Conservation (phyloP, 2,797 vertebrate genomes). For the Coendou prehensilis region DNA sequence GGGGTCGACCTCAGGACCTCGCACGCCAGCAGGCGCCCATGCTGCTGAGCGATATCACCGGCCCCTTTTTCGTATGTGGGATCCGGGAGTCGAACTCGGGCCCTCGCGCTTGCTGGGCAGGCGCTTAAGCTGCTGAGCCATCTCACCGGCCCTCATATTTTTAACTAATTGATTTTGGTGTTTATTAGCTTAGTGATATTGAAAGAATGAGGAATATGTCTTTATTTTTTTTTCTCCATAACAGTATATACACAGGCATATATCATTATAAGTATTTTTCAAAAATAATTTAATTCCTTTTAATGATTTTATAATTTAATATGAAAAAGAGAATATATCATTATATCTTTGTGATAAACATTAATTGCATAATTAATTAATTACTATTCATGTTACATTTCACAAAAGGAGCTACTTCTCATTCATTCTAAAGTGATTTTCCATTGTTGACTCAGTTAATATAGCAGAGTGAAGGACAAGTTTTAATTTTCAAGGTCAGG, state of each 20-base stretch:
- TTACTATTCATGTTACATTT: background rate
- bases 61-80: too few relatives aligned
- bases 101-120: too few relatives aligned
- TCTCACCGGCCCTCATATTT: too few relatives aligned
- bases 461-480: background rate
- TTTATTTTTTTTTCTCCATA: constrained; percentile 27
- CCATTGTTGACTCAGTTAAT: background rate
- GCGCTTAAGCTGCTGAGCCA: too few relatives aligned
- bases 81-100: too few relatives aligned
- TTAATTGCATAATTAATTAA: background rate
- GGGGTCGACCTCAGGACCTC: too few relatives aligned
- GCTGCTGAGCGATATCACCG: too few relatives aligned
- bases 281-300: constrained; percentile 22
- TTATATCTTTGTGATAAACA: background rate
- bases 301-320: constrained; percentile 5
- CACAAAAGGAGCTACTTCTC: background rate
- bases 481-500: constrained; percentile 15
- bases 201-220: constrained; percentile 26
- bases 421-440: constrained; percentile 10
- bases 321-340: background rate
- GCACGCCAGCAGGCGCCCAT: too few relatives aligned
- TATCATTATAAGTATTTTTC: constrained; percentile 11
- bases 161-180: background rate
- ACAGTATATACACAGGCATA: background rate
- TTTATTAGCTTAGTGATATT: constrained; percentile 26